Base-by-base conservation (phyloP, 2,113 vertebrate genomes). In the Esox niger region DNA sequence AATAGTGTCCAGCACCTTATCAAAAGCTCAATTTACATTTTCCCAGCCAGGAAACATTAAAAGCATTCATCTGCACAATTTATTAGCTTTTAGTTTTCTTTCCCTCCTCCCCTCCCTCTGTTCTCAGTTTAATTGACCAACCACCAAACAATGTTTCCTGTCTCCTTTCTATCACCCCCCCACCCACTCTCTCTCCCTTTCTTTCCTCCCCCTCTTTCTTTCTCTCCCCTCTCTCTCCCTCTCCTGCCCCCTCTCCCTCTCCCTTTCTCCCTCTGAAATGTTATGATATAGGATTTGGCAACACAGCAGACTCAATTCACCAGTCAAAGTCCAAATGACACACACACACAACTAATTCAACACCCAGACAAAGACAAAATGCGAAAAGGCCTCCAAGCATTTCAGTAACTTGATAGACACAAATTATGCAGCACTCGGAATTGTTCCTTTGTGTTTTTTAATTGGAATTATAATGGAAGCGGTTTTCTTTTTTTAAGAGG, bases 401-500 rank as follows among this genome's bases (percentile, higher is more conserved):
- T 89, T 85, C 84, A 76, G 59, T 77, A 82, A 86, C 74, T 86
- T 87, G 88, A 90, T 85, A 87, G 87, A 82, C 84, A 83, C 80
- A 87, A 87, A 87, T 87, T 86, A 84, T 86, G 84, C 83, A 69
- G 76, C 75, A 69, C 86, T 86, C 77, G 79, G 77, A 81, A 82
- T 81, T 79, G 35, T 43, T 71, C 82, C 78, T 85, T 88, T 89
- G 90, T 89, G 81, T 76, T 81, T 59, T 69, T 77, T 89, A 88
- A 90, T 91, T 90, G 86, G 88, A 90, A 90, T 86, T 83, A 87
- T 88, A 88, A 87, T 86, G 82, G 79, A 85, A 74, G 66, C 78
- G n/a, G n/a, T n/a, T n/a, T n/a, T n/a, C 79, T 70, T 78, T 76
- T 77, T 71, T 84, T 82, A 79, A 32, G 13, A 79, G 35, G 35